phyloP scores from a whole-genome alignment of 2,888 invertebrate species.

The Agrotis segetum region DNA sequence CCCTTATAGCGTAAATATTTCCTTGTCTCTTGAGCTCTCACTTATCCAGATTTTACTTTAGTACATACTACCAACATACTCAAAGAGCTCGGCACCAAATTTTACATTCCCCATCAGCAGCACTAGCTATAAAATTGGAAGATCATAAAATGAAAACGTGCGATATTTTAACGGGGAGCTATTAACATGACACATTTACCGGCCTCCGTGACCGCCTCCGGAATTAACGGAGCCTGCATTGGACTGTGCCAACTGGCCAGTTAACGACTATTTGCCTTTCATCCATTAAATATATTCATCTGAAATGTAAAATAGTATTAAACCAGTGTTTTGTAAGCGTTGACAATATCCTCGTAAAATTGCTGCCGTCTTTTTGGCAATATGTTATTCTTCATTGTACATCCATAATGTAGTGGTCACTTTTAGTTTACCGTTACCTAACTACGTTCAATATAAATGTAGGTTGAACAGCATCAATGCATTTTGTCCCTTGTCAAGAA shows the following conservation, averaged over 20 bases:
- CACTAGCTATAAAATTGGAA: constrained; percentile 78
- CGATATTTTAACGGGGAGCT: constrained; percentile 78
- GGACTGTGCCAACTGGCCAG: constrained; percentile 77
- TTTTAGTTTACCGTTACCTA: too few relatives aligned
- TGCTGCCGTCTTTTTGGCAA: neutral
- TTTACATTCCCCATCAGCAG: constrained; percentile 57
- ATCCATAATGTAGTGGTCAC: neutral
- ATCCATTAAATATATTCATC: constrained; percentile 72
- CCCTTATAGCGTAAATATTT: too few relatives aligned
- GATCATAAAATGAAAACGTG: constrained; percentile 80
- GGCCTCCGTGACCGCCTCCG: constrained; percentile 72
- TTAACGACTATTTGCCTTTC: constrained; percentile 79
- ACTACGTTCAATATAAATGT: too few relatives aligned
- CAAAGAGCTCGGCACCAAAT: constrained; percentile 33
- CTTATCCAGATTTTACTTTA: too few relatives aligned
- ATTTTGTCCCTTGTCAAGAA: too few relatives aligned
- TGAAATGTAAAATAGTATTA: constrained; percentile 60
- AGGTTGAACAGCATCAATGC: too few relatives aligned
- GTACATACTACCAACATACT: constrained; percentile 16
- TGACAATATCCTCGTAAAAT: constrained; percentile 22
- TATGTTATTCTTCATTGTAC: neutral
- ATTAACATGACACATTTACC: constrained; percentile 86
- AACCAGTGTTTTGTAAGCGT: constrained; percentile 50
- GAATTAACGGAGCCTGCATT: constrained; percentile 78
- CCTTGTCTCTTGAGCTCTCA: too few relatives aligned